phyloP scores from a whole-genome alignment of 2,888 invertebrate genomes.

The Phyllotreta striolata region DNA sequence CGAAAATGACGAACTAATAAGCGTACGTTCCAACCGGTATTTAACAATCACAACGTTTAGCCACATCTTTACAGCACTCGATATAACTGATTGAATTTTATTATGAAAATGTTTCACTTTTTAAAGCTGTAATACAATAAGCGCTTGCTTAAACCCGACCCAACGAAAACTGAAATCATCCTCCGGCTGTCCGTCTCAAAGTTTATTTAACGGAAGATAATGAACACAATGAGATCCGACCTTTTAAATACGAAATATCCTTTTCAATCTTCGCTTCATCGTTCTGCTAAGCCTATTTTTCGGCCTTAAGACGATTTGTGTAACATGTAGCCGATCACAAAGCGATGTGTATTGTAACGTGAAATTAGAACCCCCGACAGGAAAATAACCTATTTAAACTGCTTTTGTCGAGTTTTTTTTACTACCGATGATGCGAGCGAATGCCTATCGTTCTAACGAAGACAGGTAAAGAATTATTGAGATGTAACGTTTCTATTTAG shows the following conservation, averaged over 20 bases:
- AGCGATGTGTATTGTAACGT: conserved; percentile 51
- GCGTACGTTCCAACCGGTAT: conserved; percentile 47
- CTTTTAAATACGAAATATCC: no score
- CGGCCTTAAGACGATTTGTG: conserved; percentile 42
- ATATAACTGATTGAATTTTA: conserved; percentile 3
- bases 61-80: background rate
- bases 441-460: background rate
- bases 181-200: no score
- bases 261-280: no score
- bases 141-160: no score
- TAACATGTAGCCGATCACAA: conserved; percentile 37
- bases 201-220: no score
- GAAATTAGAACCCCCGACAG: conserved; percentile 51
- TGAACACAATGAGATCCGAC: no score
- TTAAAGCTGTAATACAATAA: no score
- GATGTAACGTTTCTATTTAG: no score
- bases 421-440: conserved; percentile 32
- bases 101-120: no score
- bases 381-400: conserved; percentile 54
- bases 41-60: conserved; percentile 20
- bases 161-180: no score
- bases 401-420: conserved; percentile 49
- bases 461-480: background rate
- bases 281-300: conserved; percentile 22
- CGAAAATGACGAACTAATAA: conserved; percentile 49